Base-by-base conservation (phyloP, 2,113 vertebrate genomes). In the Scortum barcoo region DNA sequence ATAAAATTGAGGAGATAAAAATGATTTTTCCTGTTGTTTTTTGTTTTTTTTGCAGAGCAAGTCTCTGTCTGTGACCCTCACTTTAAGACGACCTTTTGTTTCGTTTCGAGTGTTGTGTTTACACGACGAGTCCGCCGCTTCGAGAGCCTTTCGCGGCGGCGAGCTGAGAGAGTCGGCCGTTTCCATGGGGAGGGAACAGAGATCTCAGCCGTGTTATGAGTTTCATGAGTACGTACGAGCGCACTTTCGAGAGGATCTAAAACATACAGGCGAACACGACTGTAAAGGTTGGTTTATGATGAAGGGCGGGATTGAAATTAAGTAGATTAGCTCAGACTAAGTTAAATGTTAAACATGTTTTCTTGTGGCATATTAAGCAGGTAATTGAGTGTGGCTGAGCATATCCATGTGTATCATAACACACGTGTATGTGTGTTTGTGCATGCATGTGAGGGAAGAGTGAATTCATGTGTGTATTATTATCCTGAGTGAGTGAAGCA, bases 341-440 rank as follows among this genome's bases (percentile, higher is more conserved):
- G 50, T 42, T 22, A 54, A 76, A 65, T 58, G 42, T 76, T 42
- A 53, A 22, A 22, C 42, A 48, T 46, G 2, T 53, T 53, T 63
- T 63, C 30, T 50, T 63, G 40, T 53, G n/a, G 33, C 33, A 28
- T 40, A 28, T 40, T 48, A 28, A 17, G 28, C 28, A 66, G 48
- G 6, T 2, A 42, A 12, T 51, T 22, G n/a, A 61, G 28, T 40
- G 24, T 28, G 13, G 17, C 46, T 65, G 53, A 72, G 9, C 54
- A 19, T 46, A 19, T n/a, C 30, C n/a, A 19, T 6, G 19, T 42
- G 51, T 30, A 16, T 33, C 5, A 4, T 2, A 3, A 33, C 36
- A 48, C 17, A 10, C 4, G 4, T 10, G 16, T 26, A 7, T 10
- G 17, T 51, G 7, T 51, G 28, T 46, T 6, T 30, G 8, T 5